Evolutionary conservation across 23 tunicate species (phyloP), one percentile per base, ranked within the genome.

Genomic region (Diplosoma virens): DNA sequence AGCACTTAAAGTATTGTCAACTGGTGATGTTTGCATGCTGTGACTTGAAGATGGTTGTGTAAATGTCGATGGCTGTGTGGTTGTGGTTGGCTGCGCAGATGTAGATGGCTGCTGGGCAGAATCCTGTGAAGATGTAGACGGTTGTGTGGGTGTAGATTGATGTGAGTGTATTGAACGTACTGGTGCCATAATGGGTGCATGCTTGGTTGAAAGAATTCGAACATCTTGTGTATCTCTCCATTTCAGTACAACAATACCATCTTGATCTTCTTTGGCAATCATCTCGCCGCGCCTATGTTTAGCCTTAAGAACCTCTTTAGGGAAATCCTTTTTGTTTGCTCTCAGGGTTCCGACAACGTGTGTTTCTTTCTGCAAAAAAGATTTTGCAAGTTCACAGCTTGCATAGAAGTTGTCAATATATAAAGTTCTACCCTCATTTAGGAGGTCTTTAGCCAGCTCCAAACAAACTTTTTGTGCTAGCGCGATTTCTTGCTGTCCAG

Each of bases 171-270:
- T 61, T 61, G 69, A 61, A 29, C 69, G 35, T 67, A 67, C 74
- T 34, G 74, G 74, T 11, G 27, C 74, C 25, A 67, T 67, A 67
- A 67, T 67, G 50, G 74, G 74, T 18, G 74, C 74, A 67, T 63
- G 74, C 37, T 73, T 73, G 37, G 79, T 73, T 30, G 79, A 1
- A 0, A 73, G 64, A 33, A 73, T 50, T 35, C 65, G 46, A 31
- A 73, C 79, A 73, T 73, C 64, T 73, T 1, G 33, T 29, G 50
- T 67, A 37, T 67, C 74, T 37, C 26, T 67, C 74, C 74, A 36
- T 35, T 67, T 67, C 74, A 67, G 66, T 27, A 48, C 79, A 50
- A 73, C 64, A 27, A 48, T 73, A 16, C 66, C 79, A 73, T 73
- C 24, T 73, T 73, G 64, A 11, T 73, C 65, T 73, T 48, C 65